Evolutionary conservation across 2,888 invertebrate genomes (phyloP), one percentile per base, ranked within the genome.

Genomic region (Hirtodrosophila trivittata): DNA sequence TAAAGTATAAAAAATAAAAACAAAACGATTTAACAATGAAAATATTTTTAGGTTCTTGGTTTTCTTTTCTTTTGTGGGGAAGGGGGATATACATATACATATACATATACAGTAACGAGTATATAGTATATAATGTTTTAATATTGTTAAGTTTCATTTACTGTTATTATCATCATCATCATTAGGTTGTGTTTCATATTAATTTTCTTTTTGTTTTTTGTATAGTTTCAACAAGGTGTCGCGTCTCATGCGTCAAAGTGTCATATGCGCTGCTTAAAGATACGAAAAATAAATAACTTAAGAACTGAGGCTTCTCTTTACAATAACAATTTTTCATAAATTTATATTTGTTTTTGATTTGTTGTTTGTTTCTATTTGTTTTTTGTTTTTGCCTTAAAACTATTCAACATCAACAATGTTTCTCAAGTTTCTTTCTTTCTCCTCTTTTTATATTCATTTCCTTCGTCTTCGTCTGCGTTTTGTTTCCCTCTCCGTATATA

Each of bases 361-460:
- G 38, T 50, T 51, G 1, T 58, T 70, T 43, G 42, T 39, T 47
- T 49, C 26, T 4, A 37, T 57, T 42, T 50, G 32, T 28, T 58
- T 60, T 57, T 42, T 54, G 32, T 57, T 41, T 65, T 77, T 63
- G 67, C 58, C 82, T 82, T 82, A 82, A 82, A 82, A 82, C 68
- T 82, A 82, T 82, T 82, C 66, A 82, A 82, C 82, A 81, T 82
- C 66, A 82, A 82, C 82, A 82, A 84, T 84, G 76, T 84, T 77
- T 62, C 33, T 25, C 25, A 6, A 4, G 25, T 25, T 46, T 56
- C 60, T 43, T 30, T 65, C 55, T 65, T 30, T 49, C 45, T 59
- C 35, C 58, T 28, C 32, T 39, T 43, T 32, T 45, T 54, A 49
- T 56, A 28, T 21, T 28, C 30, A 32, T 41, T 25, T 45, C 35